phyloP scores from a whole-genome alignment of 2,113 vertebrate genomes.

The Toxotes jaculatrix region DNA sequence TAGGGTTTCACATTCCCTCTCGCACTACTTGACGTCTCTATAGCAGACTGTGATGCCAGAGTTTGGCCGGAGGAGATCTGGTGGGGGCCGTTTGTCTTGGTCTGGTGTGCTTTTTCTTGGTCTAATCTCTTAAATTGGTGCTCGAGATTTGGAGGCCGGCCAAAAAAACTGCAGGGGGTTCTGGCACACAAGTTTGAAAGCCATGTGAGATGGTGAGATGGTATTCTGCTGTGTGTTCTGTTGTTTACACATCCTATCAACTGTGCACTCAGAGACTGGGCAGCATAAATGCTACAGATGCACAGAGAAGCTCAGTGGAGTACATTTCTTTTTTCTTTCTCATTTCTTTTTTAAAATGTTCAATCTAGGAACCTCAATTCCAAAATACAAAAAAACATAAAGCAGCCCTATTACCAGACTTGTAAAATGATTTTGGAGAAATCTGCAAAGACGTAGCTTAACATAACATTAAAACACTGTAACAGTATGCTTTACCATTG shows the following conservation, averaged over 20 bases:
- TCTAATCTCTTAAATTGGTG: slow-evolving; percentile 85
- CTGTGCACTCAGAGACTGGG: background rate
- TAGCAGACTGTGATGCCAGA: slow-evolving; percentile 73
- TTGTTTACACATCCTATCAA: slow-evolving; percentile 35
- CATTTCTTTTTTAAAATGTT: too few species aligned
- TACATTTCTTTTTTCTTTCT: background rate
- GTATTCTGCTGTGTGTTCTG: slow-evolving; percentile 11
- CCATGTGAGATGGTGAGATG: slow-evolving; percentile 19
- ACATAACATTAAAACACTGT: background rate
- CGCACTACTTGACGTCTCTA: slow-evolving; percentile 77
- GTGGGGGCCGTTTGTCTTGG: slow-evolving; percentile 77
- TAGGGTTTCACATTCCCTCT: slow-evolving; percentile 78
- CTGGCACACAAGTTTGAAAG: slow-evolving; percentile 65
- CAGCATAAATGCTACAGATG: slow-evolving; percentile 16
- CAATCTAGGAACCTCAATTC: background rate
- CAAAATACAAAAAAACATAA: background rate
- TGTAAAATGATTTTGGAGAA: background rate
- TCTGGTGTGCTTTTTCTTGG: slow-evolving; percentile 83
- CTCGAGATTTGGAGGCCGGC: slow-evolving; percentile 76
- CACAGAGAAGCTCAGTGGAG: background rate
- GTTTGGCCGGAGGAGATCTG: slow-evolving; percentile 66
- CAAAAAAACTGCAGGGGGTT: slow-evolving; percentile 68
- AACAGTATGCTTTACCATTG: background rate
- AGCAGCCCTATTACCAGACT: background rate
- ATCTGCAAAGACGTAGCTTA: background rate